Evolutionary conservation across 2,797 vertebrate species (phyloP), one percentile per base, ranked within the genome.

Genomic region (Percopsis omiscomaycus): DNA sequence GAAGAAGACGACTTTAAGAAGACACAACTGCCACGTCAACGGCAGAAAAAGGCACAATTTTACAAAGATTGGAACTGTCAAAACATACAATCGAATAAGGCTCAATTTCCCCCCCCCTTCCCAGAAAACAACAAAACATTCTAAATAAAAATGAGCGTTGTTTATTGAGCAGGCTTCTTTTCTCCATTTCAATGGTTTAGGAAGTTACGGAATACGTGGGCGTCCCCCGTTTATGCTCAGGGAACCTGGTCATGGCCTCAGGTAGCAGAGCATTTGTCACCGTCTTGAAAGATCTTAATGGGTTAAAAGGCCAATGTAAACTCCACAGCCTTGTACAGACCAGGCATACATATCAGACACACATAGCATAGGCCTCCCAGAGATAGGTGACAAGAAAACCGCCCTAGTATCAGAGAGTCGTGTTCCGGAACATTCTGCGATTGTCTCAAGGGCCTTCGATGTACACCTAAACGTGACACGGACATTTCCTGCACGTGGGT

Each of bases 61-160:
- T 69, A 76, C 79, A 74, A 71, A 89, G 86, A 89, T 89, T 87
- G 84, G 79, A 89, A 76, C 74, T 88, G 89, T 89, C 85, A 89
- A 88, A 89, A 86, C 86, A 89, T 73, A 91, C 86, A 89, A 73
- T 74, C 15, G 73, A 67, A 79, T 66, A 69, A 77, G 50, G 66
- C 78, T 79, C 70, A 81, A 85, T 82, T 28, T 78, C 78, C 79
- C 78, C 69, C 71, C 79, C 73, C 77, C 61, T 30, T 55, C 46
- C 61, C 27, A 52, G 69, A 77, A 74, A 76, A 76, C 37, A 59
- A 83, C 73, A 83, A 86, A 87, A 85, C 73, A 77, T 75, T 85
- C 84, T 87, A 82, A 79, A 81, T 82, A 66, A 69, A 78, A 81
- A 71, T 89, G 86, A 90, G 77, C 59, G 75, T 80, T 88, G 82